Conservation (phyloP, 2,797 vertebrate species). For the Myiotriccus ornatus region DNA sequence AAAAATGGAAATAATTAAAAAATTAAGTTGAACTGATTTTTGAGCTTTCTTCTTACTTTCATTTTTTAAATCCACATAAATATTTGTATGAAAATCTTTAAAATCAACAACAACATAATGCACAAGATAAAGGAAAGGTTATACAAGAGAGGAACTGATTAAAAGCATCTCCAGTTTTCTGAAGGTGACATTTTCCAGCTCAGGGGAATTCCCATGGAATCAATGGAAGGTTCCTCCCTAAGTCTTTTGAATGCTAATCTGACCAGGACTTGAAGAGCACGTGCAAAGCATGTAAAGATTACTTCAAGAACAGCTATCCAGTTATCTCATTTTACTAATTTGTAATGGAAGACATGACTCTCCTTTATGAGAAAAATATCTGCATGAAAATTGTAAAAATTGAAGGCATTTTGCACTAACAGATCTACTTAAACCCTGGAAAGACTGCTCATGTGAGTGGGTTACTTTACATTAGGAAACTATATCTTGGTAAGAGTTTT, state of each 20-base stretch:
- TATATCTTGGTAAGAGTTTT: neutral
- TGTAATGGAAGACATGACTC: neutral
- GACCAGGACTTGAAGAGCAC: neutral
- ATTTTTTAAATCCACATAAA: neutral
- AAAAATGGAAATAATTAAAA: neutral
- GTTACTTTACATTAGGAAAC: neutral
- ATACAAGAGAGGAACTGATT: neutral
- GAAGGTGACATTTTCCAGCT: neutral
- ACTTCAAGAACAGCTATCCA: neutral
- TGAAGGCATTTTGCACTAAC: neutral
- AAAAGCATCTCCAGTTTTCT: neutral
- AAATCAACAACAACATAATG: neutral
- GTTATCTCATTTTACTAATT: neutral
- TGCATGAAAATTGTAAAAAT: neutral
- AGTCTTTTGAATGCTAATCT: neutral
- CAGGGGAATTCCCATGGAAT: neutral
- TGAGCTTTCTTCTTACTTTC: neutral
- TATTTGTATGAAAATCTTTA: neutral
- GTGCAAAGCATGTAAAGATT: neutral
- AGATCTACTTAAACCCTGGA: neutral
- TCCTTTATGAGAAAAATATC: neutral
- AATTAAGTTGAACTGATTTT: neutral
- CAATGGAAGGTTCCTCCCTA: neutral
- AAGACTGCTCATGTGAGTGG: neutral
- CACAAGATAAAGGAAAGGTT: neutral